Conservation (phyloP, 2,113 vertebrate genomes). For the Nematolebias whitei region DNA sequence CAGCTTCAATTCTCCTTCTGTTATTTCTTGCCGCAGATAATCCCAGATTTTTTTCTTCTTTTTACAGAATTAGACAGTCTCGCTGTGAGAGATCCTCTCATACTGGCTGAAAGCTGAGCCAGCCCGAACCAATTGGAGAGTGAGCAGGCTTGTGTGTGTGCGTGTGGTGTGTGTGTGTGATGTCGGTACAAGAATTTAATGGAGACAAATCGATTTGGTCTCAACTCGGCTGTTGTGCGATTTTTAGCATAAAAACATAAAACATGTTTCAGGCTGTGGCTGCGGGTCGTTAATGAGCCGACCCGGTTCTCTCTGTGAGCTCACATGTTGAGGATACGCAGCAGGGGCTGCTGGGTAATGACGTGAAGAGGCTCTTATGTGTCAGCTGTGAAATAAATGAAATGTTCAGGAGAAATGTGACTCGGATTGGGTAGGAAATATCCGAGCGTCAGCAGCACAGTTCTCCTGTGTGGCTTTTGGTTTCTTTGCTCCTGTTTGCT, state of each 20-base stretch:
- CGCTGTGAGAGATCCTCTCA: constrained; percentile 1
- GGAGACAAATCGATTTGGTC: constrained; percentile 20
- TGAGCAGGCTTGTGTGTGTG: constrained; percentile 16
- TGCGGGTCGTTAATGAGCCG: constrained; percentile 11
- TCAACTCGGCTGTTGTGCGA: constrained; percentile 8
- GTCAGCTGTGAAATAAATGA: constrained; percentile 13
- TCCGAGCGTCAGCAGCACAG: background rate
- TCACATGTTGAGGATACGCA: background rate
- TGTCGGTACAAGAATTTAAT: constrained; percentile 8
- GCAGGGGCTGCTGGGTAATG: constrained; percentile 40
- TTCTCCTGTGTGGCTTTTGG: background rate
- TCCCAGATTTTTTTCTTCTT: background rate
- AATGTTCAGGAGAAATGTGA: background rate
- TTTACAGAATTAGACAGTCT: background rate
- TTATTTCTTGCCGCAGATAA: background rate
- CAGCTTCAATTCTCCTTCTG: background rate
- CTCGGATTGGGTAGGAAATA: background rate
- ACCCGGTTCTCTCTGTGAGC: background rate
- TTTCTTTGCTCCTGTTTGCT: background rate
- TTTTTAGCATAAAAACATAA: constrained; percentile 9
- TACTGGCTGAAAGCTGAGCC: background rate
- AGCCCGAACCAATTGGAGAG: constrained; percentile 10
- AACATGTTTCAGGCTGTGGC: background rate
- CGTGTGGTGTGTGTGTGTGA: background rate
- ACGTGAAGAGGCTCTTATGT: background rate